phyloP scores from a whole-genome alignment of 53 echinoderm and acorn worm genomes.

The Holothuria leucospilota region DNA sequence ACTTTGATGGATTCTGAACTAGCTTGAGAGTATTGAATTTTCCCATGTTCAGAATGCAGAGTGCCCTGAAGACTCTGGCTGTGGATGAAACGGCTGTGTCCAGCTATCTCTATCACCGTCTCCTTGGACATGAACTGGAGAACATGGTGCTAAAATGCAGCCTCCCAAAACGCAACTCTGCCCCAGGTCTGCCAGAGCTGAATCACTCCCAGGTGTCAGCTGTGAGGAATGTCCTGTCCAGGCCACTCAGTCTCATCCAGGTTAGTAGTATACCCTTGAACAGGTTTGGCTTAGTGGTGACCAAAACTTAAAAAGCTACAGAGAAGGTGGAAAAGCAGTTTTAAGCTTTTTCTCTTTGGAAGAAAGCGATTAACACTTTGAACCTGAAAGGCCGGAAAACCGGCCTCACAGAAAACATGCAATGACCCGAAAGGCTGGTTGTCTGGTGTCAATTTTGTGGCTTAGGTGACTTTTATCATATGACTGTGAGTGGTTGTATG shows the following conservation, averaged over 20 bases:
- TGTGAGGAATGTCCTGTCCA: slow-evolving; percentile 88
- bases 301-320: no score
- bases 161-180: slow-evolving; percentile 93
- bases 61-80: slow-evolving; percentile 92
- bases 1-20: not conserved
- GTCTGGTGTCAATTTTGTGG: no score
- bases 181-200: slow-evolving; percentile 85
- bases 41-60: slow-evolving; percentile 81
- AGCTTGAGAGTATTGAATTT: not conserved
- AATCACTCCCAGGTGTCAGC: slow-evolving; percentile 98
- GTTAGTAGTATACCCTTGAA: slow-evolving; percentile 34
- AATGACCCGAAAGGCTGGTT: no score
- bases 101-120: slow-evolving; percentile 92
- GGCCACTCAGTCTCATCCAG: slow-evolving; percentile 98
- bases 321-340: no score
- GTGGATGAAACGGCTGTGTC: slow-evolving; percentile 98
- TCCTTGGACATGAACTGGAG: slow-evolving; percentile 94
- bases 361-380: no score
- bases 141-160: slow-evolving; percentile 91
- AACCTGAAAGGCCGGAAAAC: no score
- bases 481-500: no score
- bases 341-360: no score
- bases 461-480: no score
- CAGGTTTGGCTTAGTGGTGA: no score
- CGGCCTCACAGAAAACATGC: not conserved